Percentiles rank a stretch among this genome's conserved stretches.
Evolutionary conservation across 2,888 invertebrate species (phyloP).

Genomic region (Diaperis boleti): DNA sequence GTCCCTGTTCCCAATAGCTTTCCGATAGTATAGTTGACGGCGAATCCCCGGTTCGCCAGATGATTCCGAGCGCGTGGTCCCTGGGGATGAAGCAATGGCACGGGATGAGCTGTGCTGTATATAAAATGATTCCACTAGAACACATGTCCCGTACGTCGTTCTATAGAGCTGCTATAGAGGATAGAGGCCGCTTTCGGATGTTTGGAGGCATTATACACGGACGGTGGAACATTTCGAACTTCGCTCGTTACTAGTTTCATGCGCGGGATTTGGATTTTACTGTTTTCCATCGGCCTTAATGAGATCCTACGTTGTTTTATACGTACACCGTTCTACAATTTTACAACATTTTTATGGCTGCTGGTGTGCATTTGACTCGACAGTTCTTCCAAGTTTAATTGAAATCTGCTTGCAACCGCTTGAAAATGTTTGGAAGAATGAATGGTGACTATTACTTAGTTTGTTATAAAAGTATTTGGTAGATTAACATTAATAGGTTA

Average conservation of each 20-base stretch:
- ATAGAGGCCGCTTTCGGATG: constrained; percentile 29
- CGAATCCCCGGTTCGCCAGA: constrained; percentile 59
- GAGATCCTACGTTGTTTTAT: constrained; percentile 38
- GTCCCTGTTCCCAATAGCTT: constrained; percentile 55
- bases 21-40: constrained; percentile 60
- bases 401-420: constrained; percentile 33
- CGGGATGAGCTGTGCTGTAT: constrained; percentile 54
- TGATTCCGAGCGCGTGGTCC: constrained; percentile 58
- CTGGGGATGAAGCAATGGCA: constrained; percentile 46
- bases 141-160: constrained; percentile 57
- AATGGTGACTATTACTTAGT: too few relatives aligned
- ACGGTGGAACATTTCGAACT: constrained; percentile 48
- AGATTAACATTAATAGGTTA: too few relatives aligned
- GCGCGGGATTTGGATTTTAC: constrained; percentile 57
- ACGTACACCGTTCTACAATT: constrained; percentile 29
- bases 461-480: too few relatives aligned
- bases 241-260: constrained; percentile 58
- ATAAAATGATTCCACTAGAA: constrained; percentile 60
- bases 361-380: constrained; percentile 36
- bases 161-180: constrained; percentile 18
- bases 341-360: constrained; percentile 39
- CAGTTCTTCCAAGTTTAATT: constrained; percentile 39
- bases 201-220: constrained; percentile 33
- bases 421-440: too few relatives aligned
- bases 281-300: constrained; percentile 50